Base-by-base conservation (phyloP, 2,797 vertebrate genomes). In the Taeniopygia guttata region DNA sequence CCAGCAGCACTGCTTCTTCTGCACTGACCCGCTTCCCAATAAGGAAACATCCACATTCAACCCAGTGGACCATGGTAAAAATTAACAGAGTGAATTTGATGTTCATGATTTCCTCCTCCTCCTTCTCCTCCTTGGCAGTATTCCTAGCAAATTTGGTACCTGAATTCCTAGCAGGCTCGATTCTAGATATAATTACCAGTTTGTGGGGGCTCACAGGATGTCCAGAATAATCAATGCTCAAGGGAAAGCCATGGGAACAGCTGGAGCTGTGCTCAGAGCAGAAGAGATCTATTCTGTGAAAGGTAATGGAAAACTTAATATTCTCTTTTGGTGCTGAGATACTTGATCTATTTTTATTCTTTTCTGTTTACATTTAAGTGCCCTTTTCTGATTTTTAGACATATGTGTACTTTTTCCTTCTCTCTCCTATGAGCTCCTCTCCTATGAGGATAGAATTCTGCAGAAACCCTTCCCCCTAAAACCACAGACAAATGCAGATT, bases 331-430 rank as follows among this genome's bases (percentile, higher is more conserved):
- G 87, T 94, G 83, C 72, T 93, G 87, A 96, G 96, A 94, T 97
- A 96, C 89, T 78, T 86, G 93, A 96, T 96, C 95, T 96, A 92
- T 96, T 97, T 97, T 96, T 96, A 84, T 91, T 96, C 86, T 89
- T 78, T 95, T 77, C 56, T 96, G 92, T 97, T 98, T 97, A 96
- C 90, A 96, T 96, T 96, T 97, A 93, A 67, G 54, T 87, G 55
- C 56, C 21, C 55, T 96, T 94, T 93, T 94, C 87, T 94, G 72
- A 70, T 90, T 94, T 90, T 89, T 84, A 86, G 68, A 87, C 52
- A 36, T 89, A 63, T 73, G 80, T 70, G 66, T 87, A 59, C 73
- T 82, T 94, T 95, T 84, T 20, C 26, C 54, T 91, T 80, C 48
- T 70, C 66, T 70, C 74, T 90, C 46, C 62, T 64, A 2, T 73